A percentile compares a stretch with the other conserved stretches of the same genome.
phyloP scores from a whole-genome alignment of 2,888 invertebrate species.

The Campoplex capitator region DNA sequence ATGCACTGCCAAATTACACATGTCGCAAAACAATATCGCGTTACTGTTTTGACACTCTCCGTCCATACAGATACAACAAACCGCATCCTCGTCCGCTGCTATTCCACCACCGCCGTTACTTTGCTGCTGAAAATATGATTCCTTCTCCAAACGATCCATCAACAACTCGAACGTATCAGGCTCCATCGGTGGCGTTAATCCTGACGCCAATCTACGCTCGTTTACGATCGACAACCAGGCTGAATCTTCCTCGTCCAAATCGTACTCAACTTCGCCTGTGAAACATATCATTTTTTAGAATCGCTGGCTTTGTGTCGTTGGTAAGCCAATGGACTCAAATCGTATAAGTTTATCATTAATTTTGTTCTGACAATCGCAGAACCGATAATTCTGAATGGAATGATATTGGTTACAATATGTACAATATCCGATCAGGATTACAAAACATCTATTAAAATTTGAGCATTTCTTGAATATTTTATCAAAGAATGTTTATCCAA shows the following conservation, averaged over 20 bases:
- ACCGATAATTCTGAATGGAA: too few species aligned
- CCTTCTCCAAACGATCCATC: constrained; percentile 99
- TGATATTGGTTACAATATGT: neutral
- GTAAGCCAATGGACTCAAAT: too few species aligned
- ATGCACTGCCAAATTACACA: constrained; percentile 99
- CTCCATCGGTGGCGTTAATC: constrained; percentile 89
- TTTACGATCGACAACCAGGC: constrained; percentile 97
- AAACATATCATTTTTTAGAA: neutral
- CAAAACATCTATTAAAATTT: neutral
- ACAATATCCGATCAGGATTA: neutral
- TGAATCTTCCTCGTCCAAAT: constrained; percentile 99
- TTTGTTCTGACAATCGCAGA: too few species aligned
- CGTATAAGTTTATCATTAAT: too few species aligned
- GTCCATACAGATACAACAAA: constrained; percentile 99
- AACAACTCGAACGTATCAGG: constrained; percentile 96
- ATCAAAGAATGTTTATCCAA: neutral
- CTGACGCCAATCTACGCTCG: constrained; percentile 90
- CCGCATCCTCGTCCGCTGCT: constrained; percentile 98
- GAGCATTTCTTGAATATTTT: neutral
- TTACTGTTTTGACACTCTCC: constrained; percentile 99
- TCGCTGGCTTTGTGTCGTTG: too few species aligned
- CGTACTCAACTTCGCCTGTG: constrained; percentile 92
- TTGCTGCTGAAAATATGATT: constrained; percentile 96
- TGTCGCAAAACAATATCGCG: constrained; percentile 99
- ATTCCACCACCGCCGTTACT: constrained; percentile 88